Evolutionary conservation across 30 jellyfish, hydroid and myxozoan species (phyloP).

Genomic region (Hydra vulgaris): DNA sequence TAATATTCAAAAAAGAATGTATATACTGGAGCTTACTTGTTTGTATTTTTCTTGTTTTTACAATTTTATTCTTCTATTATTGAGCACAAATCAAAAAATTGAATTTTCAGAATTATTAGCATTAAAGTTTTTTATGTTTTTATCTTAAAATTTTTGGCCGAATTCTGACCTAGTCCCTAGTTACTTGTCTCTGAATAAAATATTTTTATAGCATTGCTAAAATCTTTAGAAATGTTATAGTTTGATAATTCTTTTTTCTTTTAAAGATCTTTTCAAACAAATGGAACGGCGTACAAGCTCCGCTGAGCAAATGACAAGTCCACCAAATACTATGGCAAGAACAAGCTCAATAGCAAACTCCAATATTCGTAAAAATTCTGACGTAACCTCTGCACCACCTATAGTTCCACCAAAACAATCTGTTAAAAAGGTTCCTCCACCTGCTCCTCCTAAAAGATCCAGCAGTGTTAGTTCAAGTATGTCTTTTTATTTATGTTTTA

Average conservation of each 20-base stretch:
- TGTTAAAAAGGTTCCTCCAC: constrained; percentile 63
- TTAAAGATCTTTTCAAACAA: constrained; percentile 62
- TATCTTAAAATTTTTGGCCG: no score
- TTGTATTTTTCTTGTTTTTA: no score
- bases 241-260: background rate
- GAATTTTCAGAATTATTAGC: no score
- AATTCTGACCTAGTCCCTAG: no score
- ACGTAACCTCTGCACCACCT: constrained; percentile 4
- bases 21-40: no score
- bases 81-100: no score
- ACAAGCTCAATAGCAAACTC: constrained; percentile 11
- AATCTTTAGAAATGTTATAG: no score
- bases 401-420: constrained; percentile 17
- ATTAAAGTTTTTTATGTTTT: no score
- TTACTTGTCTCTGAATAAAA: no score
- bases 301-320: constrained; percentile 15
- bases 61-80: no score
- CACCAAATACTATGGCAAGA: constrained; percentile 20
- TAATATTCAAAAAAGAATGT: no score
- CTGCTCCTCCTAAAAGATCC: constrained; percentile 81
- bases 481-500: background rate
- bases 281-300: constrained; percentile 24
- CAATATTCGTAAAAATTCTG: background rate
- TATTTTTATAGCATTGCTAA: no score
- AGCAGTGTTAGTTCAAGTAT: constrained; percentile 26